These are phyloP conservation scores for Herpetotheres cachinnans DNA, from an alignment of 2,113 vertebrate species.

Conservation along the genomic window DNA sequence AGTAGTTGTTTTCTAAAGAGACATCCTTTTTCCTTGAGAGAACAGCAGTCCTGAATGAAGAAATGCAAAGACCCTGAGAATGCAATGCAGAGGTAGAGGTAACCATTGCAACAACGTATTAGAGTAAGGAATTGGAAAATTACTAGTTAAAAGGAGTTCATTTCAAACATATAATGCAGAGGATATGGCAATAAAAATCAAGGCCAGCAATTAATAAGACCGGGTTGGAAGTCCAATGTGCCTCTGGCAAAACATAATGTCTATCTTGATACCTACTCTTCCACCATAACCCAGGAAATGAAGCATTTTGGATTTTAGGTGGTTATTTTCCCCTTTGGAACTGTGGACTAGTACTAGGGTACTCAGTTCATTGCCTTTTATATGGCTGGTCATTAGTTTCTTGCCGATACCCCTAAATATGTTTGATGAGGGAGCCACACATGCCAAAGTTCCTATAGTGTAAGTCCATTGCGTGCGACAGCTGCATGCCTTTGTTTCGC, in stretches of 20 bases:
- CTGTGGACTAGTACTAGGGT: neutral
- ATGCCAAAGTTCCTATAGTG: neutral
- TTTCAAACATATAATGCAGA: neutral
- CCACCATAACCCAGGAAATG: neutral
- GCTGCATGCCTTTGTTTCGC: neutral
- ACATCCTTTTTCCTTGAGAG: neutral
- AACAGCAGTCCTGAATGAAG: neutral
- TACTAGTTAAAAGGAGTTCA: neutral
- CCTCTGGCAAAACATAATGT: neutral
- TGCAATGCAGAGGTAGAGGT: neutral
- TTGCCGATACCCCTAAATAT: neutral
- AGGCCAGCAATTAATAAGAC: neutral
- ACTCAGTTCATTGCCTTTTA: neutral
- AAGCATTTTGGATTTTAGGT: neutral
- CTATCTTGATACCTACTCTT: neutral
- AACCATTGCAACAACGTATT: neutral
- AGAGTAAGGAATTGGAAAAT: neutral
- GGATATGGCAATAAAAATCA: neutral
- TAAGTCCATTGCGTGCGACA: neutral
- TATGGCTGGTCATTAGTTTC: neutral
- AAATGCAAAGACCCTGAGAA: neutral
- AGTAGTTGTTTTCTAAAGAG: neutral
- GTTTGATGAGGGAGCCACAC: rapidly evolving
- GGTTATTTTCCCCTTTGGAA: neutral
- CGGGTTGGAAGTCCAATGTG: neutral